phyloP scores from a whole-genome alignment of 2,797 vertebrate genomes.

The Aplochiton taeniatus region DNA sequence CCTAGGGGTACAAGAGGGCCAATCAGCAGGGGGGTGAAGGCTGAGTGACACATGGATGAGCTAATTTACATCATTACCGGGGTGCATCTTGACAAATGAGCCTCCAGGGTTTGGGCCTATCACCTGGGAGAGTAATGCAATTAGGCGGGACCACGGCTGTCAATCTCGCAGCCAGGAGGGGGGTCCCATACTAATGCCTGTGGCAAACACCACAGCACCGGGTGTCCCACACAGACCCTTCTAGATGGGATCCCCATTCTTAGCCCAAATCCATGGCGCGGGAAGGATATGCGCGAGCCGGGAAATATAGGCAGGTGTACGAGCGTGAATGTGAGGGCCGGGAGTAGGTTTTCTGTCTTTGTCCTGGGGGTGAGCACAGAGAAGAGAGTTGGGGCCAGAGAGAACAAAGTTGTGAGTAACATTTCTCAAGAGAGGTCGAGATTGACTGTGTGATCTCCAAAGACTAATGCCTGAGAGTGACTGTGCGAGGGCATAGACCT shows the following conservation, averaged over 20 bases:
- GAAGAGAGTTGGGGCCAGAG: constrained; percentile 19
- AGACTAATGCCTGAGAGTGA: constrained; percentile 46
- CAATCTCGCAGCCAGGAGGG: constrained; percentile 68
- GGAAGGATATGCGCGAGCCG: constrained; percentile 15
- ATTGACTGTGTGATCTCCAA: constrained; percentile 55
- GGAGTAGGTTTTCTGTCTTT: constrained; percentile 29
- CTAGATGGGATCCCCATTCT: constrained; percentile 6
- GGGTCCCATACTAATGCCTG: constrained; percentile 66
- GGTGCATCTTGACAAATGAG: constrained; percentile 79
- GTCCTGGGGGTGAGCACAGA: constrained; percentile 35
- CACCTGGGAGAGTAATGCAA: constrained; percentile 82
- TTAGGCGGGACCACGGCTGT: constrained; percentile 80
- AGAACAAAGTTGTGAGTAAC: constrained; percentile 24
- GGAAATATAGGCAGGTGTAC: not conserved
- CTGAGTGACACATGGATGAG: constrained; percentile 75
- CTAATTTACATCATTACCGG: constrained; percentile 81
- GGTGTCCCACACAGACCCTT: constrained; percentile 16
- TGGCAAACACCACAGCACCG: constrained; percentile 66
- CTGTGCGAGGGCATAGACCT: constrained; percentile 4
- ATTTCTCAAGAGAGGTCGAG: constrained; percentile 50
- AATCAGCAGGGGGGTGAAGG: constrained; percentile 65
- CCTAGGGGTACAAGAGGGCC: constrained; percentile 64
- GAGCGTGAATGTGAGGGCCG: not conserved
- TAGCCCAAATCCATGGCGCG: constrained; percentile 13
- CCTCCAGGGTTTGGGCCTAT: constrained; percentile 74